phyloP scores from a whole-genome alignment of 1,140 invertebrate species.

The Pseudomyrmex concolor region DNA sequence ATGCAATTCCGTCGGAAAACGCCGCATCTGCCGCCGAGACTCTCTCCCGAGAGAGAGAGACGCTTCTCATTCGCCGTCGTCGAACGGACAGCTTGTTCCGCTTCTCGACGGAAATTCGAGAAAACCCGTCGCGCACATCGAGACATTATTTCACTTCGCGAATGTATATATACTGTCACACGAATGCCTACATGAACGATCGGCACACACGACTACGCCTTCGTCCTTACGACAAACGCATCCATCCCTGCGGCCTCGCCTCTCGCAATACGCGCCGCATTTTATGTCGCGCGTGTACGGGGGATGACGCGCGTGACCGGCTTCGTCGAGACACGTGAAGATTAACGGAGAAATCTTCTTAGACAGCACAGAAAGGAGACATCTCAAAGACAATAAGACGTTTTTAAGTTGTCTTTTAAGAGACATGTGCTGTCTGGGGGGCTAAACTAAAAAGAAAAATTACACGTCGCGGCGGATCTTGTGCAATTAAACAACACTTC shows the following conservation, averaged over 20 bases:
- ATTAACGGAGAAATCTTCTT: neutral
- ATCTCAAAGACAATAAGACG: no score
- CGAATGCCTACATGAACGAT: constrained; percentile 44
- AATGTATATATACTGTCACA: constrained; percentile 41
- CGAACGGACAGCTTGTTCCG: constrained; percentile 42
- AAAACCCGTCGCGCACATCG: constrained; percentile 31
- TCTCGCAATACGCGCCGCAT: constrained; percentile 58
- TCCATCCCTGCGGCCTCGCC: constrained; percentile 45
- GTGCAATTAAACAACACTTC: neutral
- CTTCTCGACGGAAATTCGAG: constrained; percentile 42
- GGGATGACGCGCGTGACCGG: constrained; percentile 35
- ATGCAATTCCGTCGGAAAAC: constrained; percentile 26
- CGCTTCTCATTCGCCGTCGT: constrained; percentile 35
- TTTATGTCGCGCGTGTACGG: constrained; percentile 28
- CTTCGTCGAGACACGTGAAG: neutral
- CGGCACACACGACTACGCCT: constrained; percentile 31
- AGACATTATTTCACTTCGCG: constrained; percentile 50
- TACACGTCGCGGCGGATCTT: neutral
- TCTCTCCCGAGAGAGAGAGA: constrained; percentile 14
- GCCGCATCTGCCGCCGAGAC: constrained; percentile 13
- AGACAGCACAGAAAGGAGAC: no score
- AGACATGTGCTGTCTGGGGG: no score
- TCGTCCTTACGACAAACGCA: constrained; percentile 36
- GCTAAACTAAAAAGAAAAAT: neutral
- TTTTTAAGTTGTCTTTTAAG: no score